Percentiles rank a stretch among this genome's conserved stretches.
Evolutionary conservation across 2,797 vertebrate species (phyloP).

Genomic region (Peromyscus aztecus): DNA sequence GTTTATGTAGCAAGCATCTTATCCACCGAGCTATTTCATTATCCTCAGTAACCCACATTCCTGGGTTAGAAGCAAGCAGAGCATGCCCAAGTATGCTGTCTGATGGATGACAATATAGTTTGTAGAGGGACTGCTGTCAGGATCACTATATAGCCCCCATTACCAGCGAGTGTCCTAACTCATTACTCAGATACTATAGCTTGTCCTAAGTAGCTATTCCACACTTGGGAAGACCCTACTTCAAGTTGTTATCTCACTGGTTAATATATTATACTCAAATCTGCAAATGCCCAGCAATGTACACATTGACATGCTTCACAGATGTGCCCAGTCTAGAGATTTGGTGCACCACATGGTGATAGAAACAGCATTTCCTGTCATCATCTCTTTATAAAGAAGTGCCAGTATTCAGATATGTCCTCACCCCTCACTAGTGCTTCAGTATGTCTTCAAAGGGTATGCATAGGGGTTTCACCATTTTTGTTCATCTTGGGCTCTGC

Average conservation of each 20-base stretch:
- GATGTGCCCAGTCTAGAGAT: not conserved
- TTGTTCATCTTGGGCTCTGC: not conserved
- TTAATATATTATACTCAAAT: not conserved
- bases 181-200: not conserved
- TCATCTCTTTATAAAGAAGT: not conserved
- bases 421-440: not conserved
- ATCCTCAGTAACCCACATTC: not conserved
- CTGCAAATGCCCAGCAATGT: not conserved
- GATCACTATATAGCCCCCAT: not conserved
- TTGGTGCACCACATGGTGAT: not conserved
- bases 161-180: not conserved
- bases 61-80: not conserved
- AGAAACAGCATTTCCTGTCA: not conserved
- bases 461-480: accelerated
- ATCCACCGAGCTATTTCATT: not conserved
- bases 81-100: not conserved
- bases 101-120: not conserved
- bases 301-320: not conserved
- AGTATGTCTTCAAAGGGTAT: not conserved
- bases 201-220: not conserved
- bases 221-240: not conserved
- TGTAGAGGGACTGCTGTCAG: not conserved
- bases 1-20: not conserved
- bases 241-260: not conserved
- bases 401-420: not conserved